Conservation (phyloP, 1,140 invertebrate genomes). For the Asobara japonica region DNA sequence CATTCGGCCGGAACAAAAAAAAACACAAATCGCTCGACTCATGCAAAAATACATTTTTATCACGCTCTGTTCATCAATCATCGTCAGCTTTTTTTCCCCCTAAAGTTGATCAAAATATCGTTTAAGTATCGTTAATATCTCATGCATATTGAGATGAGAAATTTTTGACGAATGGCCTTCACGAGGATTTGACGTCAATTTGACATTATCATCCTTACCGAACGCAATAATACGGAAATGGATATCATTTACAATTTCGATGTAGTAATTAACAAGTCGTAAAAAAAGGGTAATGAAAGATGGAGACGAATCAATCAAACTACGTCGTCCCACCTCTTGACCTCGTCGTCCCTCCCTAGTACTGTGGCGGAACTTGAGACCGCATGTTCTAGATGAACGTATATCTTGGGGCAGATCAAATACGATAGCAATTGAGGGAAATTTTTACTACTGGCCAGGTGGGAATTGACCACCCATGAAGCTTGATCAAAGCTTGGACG, state of each 20-base stretch:
- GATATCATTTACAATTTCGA: neutral
- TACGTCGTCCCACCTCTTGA: no score
- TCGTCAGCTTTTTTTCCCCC: neutral
- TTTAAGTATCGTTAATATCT: neutral
- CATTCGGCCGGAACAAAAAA: neutral
- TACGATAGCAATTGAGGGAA: no score
- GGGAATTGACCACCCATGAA: no score
- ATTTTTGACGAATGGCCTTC: neutral
- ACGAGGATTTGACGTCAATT: neutral
- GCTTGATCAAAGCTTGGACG: no score
- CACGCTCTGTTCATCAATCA: neutral
- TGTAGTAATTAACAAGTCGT: no score
- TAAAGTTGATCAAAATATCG: neutral
- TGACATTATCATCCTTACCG: neutral
- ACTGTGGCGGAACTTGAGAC: no score
- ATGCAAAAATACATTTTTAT: neutral
- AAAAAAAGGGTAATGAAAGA: no score
- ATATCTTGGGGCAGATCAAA: no score
- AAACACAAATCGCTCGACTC: neutral
- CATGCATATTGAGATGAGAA: neutral
- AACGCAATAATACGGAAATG: neutral
- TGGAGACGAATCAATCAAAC: no score
- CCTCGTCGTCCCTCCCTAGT: no score
- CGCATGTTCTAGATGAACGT: no score
- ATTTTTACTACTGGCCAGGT: no score